These are phyloP conservation scores for Pitangus sulphuratus DNA, from an alignment of 2,797 vertebrate species.

Conservation along the genomic window DNA sequence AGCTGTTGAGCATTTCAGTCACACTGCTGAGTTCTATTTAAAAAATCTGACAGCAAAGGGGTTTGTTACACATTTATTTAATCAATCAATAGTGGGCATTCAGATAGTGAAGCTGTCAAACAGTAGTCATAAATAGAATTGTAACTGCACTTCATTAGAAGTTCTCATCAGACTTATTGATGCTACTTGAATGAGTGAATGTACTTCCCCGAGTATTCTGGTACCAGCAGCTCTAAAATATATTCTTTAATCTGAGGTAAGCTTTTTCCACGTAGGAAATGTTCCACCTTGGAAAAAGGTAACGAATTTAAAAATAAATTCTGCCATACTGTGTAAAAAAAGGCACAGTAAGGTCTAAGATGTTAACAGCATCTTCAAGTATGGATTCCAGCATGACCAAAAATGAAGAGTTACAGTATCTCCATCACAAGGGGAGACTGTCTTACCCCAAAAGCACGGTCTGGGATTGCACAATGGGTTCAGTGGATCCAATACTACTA, in stretches of 20 bases:
- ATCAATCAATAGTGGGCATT: slow-evolving; percentile 54
- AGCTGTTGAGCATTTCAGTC: slow-evolving; percentile 24
- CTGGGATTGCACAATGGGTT: background rate
- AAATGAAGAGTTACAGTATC: background rate
- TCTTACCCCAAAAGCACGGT: background rate
- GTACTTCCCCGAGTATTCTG: background rate
- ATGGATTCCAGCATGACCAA: background rate
- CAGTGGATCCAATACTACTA: background rate
- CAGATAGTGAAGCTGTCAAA: background rate
- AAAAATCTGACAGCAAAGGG: slow-evolving; percentile 48
- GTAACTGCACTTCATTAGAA: background rate
- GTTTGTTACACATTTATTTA: slow-evolving; percentile 34
- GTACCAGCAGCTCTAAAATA: background rate
- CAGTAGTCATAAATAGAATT: background rate
- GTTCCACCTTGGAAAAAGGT: background rate
- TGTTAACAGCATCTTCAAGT: background rate
- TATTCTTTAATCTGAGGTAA: background rate
- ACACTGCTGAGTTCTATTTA: slow-evolving; percentile 55
- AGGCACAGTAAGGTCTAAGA: background rate
- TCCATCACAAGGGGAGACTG: background rate
- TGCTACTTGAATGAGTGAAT: background rate
- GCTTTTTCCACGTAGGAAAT: background rate
- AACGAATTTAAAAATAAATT: background rate
- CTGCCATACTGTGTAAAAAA: background rate
- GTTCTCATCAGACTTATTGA: background rate